These are phyloP conservation scores for Epinephelus fuscoguttatus DNA, from an alignment of 2,113 vertebrate genomes.

Conservation along the genomic window DNA sequence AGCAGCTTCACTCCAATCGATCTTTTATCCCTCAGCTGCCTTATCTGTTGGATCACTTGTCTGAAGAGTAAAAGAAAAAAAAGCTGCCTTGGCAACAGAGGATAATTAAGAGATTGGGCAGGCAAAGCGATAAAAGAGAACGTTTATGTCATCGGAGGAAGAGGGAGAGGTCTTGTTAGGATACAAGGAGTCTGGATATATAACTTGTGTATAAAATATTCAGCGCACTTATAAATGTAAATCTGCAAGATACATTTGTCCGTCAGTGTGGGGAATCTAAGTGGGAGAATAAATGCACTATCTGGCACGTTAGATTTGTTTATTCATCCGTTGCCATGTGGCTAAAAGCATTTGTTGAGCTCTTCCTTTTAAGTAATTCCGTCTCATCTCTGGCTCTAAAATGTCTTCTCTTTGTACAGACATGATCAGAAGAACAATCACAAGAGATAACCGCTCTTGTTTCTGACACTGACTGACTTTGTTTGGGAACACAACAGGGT, in stretches of 20 bases:
- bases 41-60: constrained; percentile 72
- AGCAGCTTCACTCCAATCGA: constrained; percentile 66
- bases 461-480: background rate
- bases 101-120: constrained; percentile 67
- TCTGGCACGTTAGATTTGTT: background rate
- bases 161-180: constrained; percentile 25
- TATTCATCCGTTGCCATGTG: background rate
- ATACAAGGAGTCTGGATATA: constrained; percentile 7
- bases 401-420: background rate
- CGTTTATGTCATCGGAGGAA: constrained; percentile 35
- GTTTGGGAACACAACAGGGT: background rate
- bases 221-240: background rate
- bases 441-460: background rate
- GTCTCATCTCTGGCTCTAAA: background rate
- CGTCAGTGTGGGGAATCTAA: background rate
- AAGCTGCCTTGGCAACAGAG: constrained; percentile 51
- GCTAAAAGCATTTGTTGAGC: constrained; percentile 5
- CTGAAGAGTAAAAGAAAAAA: constrained; percentile 42
- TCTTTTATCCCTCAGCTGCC: constrained; percentile 68
- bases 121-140: constrained; percentile 34
- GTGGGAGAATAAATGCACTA: background rate
- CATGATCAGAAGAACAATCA: background rate
- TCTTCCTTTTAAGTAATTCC: background rate
- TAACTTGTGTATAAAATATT: background rate
- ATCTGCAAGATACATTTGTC: constrained; percentile 4